Conservation (phyloP, 2,113 vertebrate genomes). For the Sakesphorus luctuosus region DNA sequence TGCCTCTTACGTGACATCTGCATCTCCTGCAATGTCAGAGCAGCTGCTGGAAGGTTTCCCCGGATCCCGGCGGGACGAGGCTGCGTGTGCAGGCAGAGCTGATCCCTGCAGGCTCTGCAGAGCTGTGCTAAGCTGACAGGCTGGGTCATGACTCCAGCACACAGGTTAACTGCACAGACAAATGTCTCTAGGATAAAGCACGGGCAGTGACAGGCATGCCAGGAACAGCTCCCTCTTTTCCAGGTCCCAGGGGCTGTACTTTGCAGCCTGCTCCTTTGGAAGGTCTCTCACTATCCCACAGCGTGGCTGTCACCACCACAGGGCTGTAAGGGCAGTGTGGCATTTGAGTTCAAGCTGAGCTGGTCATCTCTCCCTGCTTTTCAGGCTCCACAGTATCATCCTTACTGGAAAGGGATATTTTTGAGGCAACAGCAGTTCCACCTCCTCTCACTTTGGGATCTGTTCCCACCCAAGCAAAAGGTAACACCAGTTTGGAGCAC, state of each 20-base stretch:
- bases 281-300: neutral
- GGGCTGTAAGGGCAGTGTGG: accelerated
- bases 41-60: neutral
- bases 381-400: neutral
- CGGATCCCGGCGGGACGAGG: neutral
- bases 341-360: neutral
- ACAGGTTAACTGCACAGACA: neutral
- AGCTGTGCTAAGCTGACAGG: neutral
- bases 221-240: neutral
- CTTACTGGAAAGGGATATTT: neutral
- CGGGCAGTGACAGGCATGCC: accelerated
- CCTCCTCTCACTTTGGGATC: neutral
- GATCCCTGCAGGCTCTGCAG: neutral
- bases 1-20: neutral
- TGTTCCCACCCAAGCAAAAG: neutral
- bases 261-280: neutral
- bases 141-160: conserved; percentile 17
- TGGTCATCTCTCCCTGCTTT: accelerated
- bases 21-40: neutral
- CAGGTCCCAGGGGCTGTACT: neutral
- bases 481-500: accelerated
- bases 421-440: neutral
- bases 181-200: neutral
- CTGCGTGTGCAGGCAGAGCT: conserved; percentile 6
- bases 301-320: neutral